Evolutionary conservation across 2,797 vertebrate genomes (phyloP), one percentile per base, ranked within the genome.

Genomic region (Hylomyscus alleni): DNA sequence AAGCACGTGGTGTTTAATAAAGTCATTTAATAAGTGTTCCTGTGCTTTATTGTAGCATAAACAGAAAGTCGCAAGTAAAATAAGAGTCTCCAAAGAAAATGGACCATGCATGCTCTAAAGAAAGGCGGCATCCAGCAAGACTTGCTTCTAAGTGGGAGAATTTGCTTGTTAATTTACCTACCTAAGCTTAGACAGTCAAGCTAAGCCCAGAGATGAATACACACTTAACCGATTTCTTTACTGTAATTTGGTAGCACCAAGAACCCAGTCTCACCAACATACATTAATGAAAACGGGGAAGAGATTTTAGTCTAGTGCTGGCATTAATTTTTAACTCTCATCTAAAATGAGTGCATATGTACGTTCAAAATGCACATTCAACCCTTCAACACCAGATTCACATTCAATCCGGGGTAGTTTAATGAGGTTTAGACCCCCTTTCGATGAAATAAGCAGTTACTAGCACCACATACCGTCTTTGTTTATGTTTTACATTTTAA

Each of bases 271-370:
- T 75, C 37, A 20, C 20, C 24, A 50, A 67, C 13, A 24, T 34
- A 20, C 44, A 58, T 3, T 87, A 47, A 44, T 77, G 37, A 12
- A 94, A 92, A 60, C 9, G 8, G 13, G 24, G 13, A 58, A 60
- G 58, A 87, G 15, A 22, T 40, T 87, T 77, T n/a, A 78, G 34
- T 40, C 22, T 11, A 83, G 65, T 69, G 78, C 60, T 75, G 34
- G 56, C 47, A 88, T 77, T n/a, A 13, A 12, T 65, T 82, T 90
- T 84, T 78, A 90, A 89, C 76, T 84, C 92, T 37, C 34, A n/a
- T 50, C 26, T 54, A 44, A 93, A 75, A 84, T 72, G 29, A 91
- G 60, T 84, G 11, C 54, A 80, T 52, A 37, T 47, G 26, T 40
- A 14, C 62, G 75, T 65, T 93, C 56, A 89, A 80, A 93, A 84